Evolutionary conservation across 2,113 vertebrate genomes (phyloP).

Genomic region (Anseranas semipalmata): DNA sequence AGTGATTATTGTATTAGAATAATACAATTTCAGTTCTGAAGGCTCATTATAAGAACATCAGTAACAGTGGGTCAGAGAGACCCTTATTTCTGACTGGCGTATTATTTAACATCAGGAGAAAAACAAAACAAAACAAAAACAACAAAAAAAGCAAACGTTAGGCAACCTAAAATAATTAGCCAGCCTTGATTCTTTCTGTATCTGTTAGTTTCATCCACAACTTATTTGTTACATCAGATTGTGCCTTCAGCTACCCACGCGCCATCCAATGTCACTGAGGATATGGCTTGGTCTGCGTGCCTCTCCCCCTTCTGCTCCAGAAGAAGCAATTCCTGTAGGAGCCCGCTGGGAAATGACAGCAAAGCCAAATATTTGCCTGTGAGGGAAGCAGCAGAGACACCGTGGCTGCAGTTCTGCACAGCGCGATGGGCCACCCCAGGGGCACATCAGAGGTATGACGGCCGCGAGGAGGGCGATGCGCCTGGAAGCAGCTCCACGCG

Average conservation of each 20-base stretch:
- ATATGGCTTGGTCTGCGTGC: not conserved
- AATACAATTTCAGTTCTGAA: not conserved
- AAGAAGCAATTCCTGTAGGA: not conserved
- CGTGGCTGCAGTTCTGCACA: fast-evolving
- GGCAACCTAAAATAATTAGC: not conserved
- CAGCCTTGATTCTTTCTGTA: not conserved
- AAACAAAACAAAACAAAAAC: not conserved
- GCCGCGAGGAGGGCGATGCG: fast-evolving
- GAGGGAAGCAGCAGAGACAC: not conserved
- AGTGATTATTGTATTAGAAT: not conserved
- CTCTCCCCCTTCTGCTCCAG: not conserved
- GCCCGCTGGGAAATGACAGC: not conserved
- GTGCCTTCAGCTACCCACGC: not conserved
- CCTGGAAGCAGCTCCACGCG: fast-evolving
- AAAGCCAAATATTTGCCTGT: not conserved
- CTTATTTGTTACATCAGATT: not conserved
- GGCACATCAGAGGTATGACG: not conserved
- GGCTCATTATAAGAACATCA: not conserved
- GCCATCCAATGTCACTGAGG: not conserved
- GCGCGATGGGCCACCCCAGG: not conserved
- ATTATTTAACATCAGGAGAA: not conserved
- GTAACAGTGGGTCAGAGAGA: not conserved
- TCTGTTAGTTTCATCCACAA: not conserved
- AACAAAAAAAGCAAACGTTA: not conserved
- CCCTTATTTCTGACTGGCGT: not conserved